These are phyloP conservation scores for Drosophila littoralis DNA, from an alignment of 1,140 invertebrate genomes.

Conservation along the genomic window DNA sequence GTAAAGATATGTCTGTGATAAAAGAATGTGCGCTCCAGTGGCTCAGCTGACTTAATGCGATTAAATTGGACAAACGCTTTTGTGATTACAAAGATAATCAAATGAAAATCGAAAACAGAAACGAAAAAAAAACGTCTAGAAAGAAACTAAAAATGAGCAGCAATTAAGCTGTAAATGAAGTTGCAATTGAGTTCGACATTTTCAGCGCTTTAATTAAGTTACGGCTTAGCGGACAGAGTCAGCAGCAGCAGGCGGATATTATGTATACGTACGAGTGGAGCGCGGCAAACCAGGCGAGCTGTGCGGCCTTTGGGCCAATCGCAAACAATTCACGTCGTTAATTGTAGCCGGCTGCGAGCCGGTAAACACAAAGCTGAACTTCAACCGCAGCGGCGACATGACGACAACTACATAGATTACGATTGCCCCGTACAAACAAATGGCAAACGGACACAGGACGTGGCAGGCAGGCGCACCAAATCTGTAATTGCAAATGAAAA, in stretches of 20 bases:
- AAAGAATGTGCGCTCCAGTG: constrained; percentile 48
- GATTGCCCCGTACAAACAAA: constrained; percentile 47
- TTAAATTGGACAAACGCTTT: constrained; percentile 60
- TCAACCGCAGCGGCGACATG: constrained; percentile 28
- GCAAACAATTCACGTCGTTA: constrained; percentile 52
- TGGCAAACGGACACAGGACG: not conserved
- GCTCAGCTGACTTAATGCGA: constrained; percentile 60
- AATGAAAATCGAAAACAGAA: constrained; percentile 61
- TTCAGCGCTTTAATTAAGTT: constrained; percentile 48
- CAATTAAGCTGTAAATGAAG: constrained; percentile 23
- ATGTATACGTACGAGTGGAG: constrained; percentile 28
- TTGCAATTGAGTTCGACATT: constrained; percentile 27
- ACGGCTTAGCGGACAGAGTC: constrained; percentile 23
- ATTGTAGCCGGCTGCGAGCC: constrained; percentile 33
- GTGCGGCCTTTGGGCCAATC: not conserved
- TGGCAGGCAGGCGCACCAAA: constrained; percentile 5
- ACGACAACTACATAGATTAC: constrained; percentile 45
- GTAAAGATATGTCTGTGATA: constrained; percentile 17
- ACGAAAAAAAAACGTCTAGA: not conserved
- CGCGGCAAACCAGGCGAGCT: not conserved
- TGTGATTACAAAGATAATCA: constrained; percentile 64
- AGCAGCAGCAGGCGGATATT: constrained; percentile 18
- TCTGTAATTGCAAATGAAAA: constrained; percentile 22
- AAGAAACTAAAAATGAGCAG: constrained; percentile 2
- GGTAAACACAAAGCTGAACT: constrained; percentile 29